Conservation (phyloP, 2,113 vertebrate species). For the Rhagologus leucostigma region DNA sequence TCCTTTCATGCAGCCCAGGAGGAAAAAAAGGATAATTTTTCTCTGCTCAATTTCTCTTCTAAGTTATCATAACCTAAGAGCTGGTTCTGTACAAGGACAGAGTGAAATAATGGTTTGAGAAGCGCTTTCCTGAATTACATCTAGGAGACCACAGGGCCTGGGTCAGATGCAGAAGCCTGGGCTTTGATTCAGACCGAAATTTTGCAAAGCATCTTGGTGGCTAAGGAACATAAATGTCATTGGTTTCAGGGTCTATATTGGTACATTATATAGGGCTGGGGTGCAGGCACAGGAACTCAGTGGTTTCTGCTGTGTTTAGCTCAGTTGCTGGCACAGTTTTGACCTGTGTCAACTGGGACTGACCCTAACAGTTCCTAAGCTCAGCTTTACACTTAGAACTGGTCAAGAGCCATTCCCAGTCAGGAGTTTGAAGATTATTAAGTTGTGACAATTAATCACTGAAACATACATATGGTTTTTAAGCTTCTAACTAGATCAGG, state of each 20-base stretch:
- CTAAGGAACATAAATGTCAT: slow-evolving; percentile 33
- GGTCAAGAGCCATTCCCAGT: background rate
- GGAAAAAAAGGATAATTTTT: background rate
- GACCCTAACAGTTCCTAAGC: background rate
- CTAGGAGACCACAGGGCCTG: background rate
- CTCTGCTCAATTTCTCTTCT: background rate
- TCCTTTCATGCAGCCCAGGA: background rate
- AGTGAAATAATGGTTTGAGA: background rate
- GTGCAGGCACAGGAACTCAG: slow-evolving; percentile 23
- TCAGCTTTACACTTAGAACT: background rate
- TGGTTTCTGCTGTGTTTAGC: slow-evolving; percentile 33
- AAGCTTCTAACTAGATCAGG: background rate
- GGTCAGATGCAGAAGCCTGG: background rate
- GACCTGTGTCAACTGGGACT: background rate
- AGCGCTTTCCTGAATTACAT: background rate
- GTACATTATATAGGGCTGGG: background rate
- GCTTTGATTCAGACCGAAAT: slow-evolving; percentile 49
- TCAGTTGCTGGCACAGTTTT: background rate
- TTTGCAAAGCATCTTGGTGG: background rate
- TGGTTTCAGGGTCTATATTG: slow-evolving; percentile 29
- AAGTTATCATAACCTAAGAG: background rate
- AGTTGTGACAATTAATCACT: background rate
- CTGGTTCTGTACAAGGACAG: background rate
- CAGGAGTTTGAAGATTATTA: background rate
- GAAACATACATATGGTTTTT: background rate